phyloP scores from a whole-genome alignment of 2,888 invertebrate genomes.

The Leucania comma region DNA sequence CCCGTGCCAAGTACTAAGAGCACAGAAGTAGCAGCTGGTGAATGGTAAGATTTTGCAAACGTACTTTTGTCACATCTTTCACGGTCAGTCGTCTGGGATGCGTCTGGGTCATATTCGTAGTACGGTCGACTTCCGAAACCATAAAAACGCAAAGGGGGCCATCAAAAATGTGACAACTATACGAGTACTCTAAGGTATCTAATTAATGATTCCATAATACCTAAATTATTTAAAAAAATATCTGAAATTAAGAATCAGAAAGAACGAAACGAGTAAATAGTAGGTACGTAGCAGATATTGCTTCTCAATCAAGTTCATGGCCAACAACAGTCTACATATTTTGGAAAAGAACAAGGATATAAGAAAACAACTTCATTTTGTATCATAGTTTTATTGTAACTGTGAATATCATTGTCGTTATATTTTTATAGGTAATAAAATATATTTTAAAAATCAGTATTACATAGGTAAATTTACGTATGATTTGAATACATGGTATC shows the following conservation, averaged over 20 bases:
- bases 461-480: neutral
- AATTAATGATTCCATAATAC: neutral
- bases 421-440: conserved; percentile 10
- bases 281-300: too few relatives aligned
- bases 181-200: too few relatives aligned
- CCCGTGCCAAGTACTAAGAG: conserved; percentile 44
- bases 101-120: neutral
- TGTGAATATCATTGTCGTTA: conserved; percentile 26
- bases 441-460: conserved; percentile 9
- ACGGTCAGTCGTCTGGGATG: neutral
- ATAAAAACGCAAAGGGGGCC: too few relatives aligned
- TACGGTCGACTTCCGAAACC: neutral
- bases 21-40: conserved; percentile 35
- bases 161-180: neutral
- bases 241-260: neutral
- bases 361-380: neutral
- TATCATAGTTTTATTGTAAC: conserved; percentile 38
- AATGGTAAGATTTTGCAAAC: conserved; percentile 14
- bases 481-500: neutral
- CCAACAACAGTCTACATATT: neutral
- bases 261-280: neutral
- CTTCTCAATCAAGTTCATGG: neutral
- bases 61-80: neutral
- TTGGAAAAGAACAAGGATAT: neutral
- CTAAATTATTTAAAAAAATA: neutral